Evolutionary conservation across 2,113 vertebrate genomes (phyloP).

Genomic region (Malurus elegans): DNA sequence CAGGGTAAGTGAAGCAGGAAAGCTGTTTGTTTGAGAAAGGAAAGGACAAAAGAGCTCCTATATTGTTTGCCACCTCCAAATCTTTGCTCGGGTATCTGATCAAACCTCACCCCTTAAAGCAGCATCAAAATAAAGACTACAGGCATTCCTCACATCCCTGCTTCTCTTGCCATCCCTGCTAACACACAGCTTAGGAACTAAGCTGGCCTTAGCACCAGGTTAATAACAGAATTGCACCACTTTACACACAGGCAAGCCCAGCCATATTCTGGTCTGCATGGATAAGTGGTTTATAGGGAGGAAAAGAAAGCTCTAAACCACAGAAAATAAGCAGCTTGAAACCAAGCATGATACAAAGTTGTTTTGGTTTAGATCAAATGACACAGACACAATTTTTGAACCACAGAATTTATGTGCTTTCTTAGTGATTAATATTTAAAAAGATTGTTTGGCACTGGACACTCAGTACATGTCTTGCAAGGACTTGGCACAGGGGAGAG

Average conservation of each 20-base stretch:
- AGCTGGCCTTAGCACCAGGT: not conserved
- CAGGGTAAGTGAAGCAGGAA: not conserved
- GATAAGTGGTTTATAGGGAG: not conserved
- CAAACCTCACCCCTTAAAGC: not conserved
- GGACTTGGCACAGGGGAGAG: slow-evolving; percentile 48
- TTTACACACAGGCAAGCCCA: not conserved
- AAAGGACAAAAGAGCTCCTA: not conserved
- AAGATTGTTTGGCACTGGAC: slow-evolving; percentile 54
- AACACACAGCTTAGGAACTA: not conserved
- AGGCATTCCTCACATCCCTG: not conserved
- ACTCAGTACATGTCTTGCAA: slow-evolving; percentile 39
- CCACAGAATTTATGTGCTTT: slow-evolving; percentile 7
- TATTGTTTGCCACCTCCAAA: not conserved
- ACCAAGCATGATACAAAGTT: not conserved
- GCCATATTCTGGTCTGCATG: not conserved
- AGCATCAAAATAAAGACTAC: not conserved
- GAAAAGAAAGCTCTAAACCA: not conserved
- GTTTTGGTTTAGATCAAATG: slow-evolving; percentile 27
- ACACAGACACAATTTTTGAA: slow-evolving; percentile 9
- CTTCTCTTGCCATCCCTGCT: not conserved
- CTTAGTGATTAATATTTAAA: slow-evolving; percentile 61
- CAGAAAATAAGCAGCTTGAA: not conserved
- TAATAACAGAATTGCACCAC: not conserved
- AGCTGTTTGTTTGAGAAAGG: not conserved
- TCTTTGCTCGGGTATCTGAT: not conserved